Base-by-base conservation (phyloP, 1,140 invertebrate species). In the Euwallacea fornicatus region DNA sequence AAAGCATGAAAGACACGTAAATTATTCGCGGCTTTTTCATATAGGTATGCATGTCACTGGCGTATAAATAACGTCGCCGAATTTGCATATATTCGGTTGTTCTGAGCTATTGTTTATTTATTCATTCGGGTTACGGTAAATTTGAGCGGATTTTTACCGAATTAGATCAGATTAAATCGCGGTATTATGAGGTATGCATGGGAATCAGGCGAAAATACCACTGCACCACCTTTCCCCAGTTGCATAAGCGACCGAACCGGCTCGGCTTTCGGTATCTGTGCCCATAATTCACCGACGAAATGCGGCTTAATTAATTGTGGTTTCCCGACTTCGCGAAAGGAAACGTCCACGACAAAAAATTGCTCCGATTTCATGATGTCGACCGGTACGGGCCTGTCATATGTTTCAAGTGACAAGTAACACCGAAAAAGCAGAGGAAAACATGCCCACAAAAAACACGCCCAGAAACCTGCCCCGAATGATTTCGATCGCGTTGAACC, bases 331-430 rank as follows among this genome's bases (percentile, higher is more conserved):
- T 53, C 44, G 11, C 46, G 62, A 64, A 64, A 64, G 62, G 46
- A 64, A 64, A 64, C 16, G 62, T 64, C 62, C 62, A 53, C 62
- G 47, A 13, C 44, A 64, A 64, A 64, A 64, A 64, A 64, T 64
- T 64, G 47, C 62, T 47, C 53, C 53, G 62, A 53, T 64, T 64
- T 64, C 43, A 64, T 42, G 7, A 53, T 33, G 21, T 33, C 21
- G 21, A 33, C 21, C 21, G 21, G 21, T 33, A 33, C 21, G 21
- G 21, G 21, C 21, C 21, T 33, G 21, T 33, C 21, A 33, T 33
- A 33, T 33, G 21, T 33, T 33, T 33, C 21, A 33, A 33, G 21
- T 33, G 21, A 33, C 21, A 33, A 33, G 21, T 33, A 33, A 33
- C 21, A 33, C 21, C 21, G 21, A 33, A 33, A 33, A 33, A 33